Percentiles rank a stretch among this genome's conserved stretches.
Conservation (phyloP, 1,140 invertebrate species). For the Pentalonia nigronervosa region DNA sequence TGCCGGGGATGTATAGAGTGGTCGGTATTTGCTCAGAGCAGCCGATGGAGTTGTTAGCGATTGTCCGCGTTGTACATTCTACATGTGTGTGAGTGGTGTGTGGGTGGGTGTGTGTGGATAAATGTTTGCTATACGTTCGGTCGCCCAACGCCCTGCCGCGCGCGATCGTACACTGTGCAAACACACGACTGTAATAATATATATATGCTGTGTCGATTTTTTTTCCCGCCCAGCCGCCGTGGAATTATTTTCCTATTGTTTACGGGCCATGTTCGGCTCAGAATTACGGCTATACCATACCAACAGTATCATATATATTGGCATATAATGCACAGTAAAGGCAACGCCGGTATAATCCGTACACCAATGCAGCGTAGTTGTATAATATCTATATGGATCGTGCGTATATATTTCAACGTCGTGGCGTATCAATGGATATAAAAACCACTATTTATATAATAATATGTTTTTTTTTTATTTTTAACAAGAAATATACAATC, state of each 20-base stretch:
- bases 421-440: background rate
- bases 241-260: constrained; percentile 42
- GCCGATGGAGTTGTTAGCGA: constrained; percentile 14
- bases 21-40: constrained; percentile 35
- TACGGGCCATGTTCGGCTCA: background rate
- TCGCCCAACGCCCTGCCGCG: constrained; percentile 8
- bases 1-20: background rate
- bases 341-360: background rate
- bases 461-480: too few relatives aligned
- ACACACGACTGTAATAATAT: background rate
- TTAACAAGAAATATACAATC: too few relatives aligned
- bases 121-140: constrained; percentile 16
- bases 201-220: constrained; percentile 23
- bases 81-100: background rate
- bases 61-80: background rate
- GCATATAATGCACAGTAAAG: background rate
- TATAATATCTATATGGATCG: background rate
- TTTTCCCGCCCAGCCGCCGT: background rate
- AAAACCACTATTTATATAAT: background rate
- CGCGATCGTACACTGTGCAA: background rate
- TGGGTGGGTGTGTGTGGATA: background rate
- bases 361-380: background rate
- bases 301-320: background rate
- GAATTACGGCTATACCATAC: background rate
- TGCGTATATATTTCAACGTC: background rate